Base-by-base conservation (phyloP, 2,113 vertebrate species). In the Chaetops frenatus region DNA sequence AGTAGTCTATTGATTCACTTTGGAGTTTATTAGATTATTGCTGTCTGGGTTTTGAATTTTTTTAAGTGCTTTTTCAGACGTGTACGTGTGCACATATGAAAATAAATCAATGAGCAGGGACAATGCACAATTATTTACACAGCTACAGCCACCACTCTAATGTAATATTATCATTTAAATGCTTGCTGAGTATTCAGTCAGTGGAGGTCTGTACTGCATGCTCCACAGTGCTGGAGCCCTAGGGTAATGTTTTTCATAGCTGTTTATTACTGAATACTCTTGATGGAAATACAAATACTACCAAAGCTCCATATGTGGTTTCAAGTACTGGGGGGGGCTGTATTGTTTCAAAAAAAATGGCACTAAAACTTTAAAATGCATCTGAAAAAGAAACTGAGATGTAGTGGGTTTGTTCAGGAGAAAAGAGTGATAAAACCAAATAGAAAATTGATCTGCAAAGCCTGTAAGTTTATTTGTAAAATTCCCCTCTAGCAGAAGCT, bases 401-500 rank as follows among this genome's bases (percentile, higher is more conserved):
- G 38, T 51, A 50, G 7, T 66, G 42, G 33, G 51, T 91, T 72
- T 95, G 73, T 80, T 96, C 58, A 78, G 80, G 51, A 92, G 88
- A 66, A 81, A 36, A 79, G 62, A 92, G 70, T 73, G 94, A 97
- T 97, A 97, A 97, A 96, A 96, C 88, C 84, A 88, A 96, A 92
- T 92, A 93, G 95, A 97, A 97, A 96, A 96, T 96, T 96, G 95
- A 97, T 97, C 96, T 96, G 90, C 90, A 94, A 96, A 97, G 90
- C 90, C 90, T 96, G 92, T 95, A 90, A 96, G 92, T 97, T 97
- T 97, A 96, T 96, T 97, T 96, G 96, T 94, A 96, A 96, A 97
- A 97, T 92, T 95, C 84, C 88, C 84, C 84, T 95, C 94, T 86
- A 94, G 97, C 85, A 83, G 90, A 92, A 95, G 90, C 90, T 94